Evolutionary conservation across 2,888 invertebrate genomes (phyloP).

Genomic region (Drosophila pseudotakahashii): DNA sequence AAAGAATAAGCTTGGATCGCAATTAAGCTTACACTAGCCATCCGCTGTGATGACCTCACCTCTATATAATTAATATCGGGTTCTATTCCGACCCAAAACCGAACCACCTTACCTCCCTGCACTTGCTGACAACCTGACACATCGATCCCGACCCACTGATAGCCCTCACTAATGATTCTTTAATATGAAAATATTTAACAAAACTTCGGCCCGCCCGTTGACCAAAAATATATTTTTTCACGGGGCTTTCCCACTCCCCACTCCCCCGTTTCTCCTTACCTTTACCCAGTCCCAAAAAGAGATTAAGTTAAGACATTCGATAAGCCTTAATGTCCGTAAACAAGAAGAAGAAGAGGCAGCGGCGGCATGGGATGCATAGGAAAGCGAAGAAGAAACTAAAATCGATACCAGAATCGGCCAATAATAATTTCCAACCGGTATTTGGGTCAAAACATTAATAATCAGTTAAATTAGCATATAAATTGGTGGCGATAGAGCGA

Average conservation of each 20-base stretch:
- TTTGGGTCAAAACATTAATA: slow-evolving; percentile 83
- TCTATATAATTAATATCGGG: slow-evolving; percentile 18
- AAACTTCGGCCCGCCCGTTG: slow-evolving; percentile 23
- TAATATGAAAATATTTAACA: slow-evolving; percentile 45
- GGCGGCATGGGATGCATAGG: slow-evolving; percentile 17
- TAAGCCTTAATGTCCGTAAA: slow-evolving; percentile 42
- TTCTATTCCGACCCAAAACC: background rate
- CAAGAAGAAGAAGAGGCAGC: slow-evolving; percentile 15
- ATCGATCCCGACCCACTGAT: slow-evolving; percentile 32
- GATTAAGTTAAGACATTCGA: slow-evolving; percentile 48
- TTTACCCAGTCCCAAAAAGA: slow-evolving; percentile 14
- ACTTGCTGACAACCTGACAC: slow-evolving; percentile 57
- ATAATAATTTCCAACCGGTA: slow-evolving; percentile 81
- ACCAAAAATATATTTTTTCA: slow-evolving; percentile 46
- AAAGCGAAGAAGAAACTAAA: slow-evolving; percentile 45
- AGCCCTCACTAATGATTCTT: slow-evolving; percentile 35
- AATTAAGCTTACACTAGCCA: slow-evolving; percentile 45
- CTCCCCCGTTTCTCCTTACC: background rate
- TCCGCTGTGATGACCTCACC: slow-evolving; percentile 45
- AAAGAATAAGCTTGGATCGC: background rate
- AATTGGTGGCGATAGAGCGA: slow-evolving; percentile 63
- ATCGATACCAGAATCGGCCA: slow-evolving; percentile 70
- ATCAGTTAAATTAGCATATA: slow-evolving; percentile 81
- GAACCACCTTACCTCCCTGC: slow-evolving; percentile 20
- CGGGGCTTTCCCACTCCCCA: slow-evolving; percentile 43